phyloP scores from a whole-genome alignment of 1,140 invertebrate genomes.

The Parapsyche elsis region DNA sequence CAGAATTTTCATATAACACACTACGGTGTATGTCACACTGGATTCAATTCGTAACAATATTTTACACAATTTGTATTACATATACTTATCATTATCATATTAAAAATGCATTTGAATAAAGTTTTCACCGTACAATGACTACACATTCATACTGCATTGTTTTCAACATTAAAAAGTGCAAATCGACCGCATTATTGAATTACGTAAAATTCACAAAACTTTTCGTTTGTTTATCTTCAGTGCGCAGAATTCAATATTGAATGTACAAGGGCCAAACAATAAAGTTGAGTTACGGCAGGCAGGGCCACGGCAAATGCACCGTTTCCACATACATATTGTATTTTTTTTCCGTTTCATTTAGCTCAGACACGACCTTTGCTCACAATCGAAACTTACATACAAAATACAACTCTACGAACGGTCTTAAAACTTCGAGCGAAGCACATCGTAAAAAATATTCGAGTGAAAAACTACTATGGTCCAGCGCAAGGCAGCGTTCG shows the following conservation, averaged over 20 bases:
- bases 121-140: too few species aligned
- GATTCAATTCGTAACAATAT: too few species aligned
- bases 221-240: background rate
- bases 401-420: too few species aligned
- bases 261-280: constrained; percentile 25
- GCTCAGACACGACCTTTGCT: background rate
- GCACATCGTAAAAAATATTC: background rate
- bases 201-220: background rate
- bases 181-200: constrained; percentile 1
- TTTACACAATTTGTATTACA: too few species aligned
- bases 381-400: background rate
- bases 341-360: constrained; percentile 9
- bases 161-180: background rate
- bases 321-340: constrained; percentile 27
- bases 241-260: constrained; percentile 20
- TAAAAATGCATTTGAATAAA: too few species aligned
- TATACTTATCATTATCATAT: too few species aligned
- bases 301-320: constrained; percentile 20
- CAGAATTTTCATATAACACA: too few species aligned
- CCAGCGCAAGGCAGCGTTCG: too few species aligned
- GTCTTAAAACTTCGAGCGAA: too few species aligned
- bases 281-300: constrained; percentile 28
- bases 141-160: background rate
- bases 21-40: too few species aligned
- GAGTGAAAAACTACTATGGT: background rate